Evolutionary conservation across 2,888 invertebrate genomes (phyloP), one percentile per base, ranked within the genome.

Genomic region (Capitulum mitella): DNA sequence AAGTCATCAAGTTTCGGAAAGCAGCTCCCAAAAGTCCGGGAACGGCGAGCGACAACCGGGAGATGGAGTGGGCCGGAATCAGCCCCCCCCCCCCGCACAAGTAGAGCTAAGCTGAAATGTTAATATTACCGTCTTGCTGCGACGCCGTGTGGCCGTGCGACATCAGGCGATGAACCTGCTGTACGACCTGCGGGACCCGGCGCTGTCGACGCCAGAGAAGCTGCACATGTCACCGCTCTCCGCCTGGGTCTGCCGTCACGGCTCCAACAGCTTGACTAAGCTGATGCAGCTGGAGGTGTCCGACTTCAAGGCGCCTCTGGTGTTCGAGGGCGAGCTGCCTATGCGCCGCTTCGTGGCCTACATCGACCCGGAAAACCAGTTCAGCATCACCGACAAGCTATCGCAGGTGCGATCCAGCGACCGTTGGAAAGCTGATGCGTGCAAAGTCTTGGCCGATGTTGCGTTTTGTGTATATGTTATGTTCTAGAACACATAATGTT

Each of bases 151-250:
- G n/a, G n/a, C n/a, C n/a, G n/a, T n/a, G n/a, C n/a, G n/a, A n/a
- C n/a, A n/a, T n/a, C 83, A 90, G 89, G 98, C 98, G 5, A 97
- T 98, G 92, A 96, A 97, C 88, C 89, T 96, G 79, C 87, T 98
- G 3, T 93, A 95, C 85, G 90, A 92, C 83, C 86, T 97, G 79
- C 91, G 91, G 84, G 92, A 93, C 86, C 90, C 91, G 82, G 90
- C 93, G 84, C 91, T 92, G 85, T 90, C 93, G 3, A 90, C 91
- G 0, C 84, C 92, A 90, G 89, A 90, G 79, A 92, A 93, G 84
- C 89, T 94, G 82, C 89, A 93, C 84, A 90, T 93, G 82, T 95
- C 96, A 0, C 97, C 97, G 0, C 86, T 98, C 80, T 90, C 94
- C 84, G 91, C 95, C 0, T 98, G 98, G 97, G 87, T 98, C 14